Conservation (phyloP, 2,113 vertebrate genomes). For the Pluvianellus socialis region DNA sequence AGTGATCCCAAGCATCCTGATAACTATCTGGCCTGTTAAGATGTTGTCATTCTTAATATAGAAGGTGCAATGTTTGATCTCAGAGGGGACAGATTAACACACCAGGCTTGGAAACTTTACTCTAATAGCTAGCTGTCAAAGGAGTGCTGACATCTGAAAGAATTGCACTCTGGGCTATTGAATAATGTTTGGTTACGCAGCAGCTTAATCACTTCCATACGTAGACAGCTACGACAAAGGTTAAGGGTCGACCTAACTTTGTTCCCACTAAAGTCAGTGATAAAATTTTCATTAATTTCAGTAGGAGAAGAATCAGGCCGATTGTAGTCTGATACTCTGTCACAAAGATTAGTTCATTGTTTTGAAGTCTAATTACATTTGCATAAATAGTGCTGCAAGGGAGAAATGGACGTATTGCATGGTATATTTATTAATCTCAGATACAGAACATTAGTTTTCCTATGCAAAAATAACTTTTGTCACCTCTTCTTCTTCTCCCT, state of each 20-base stretch:
- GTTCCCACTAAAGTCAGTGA: background rate
- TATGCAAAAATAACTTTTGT: background rate
- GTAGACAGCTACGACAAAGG: background rate
- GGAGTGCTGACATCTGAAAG: conserved; percentile 48
- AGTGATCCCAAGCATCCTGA: background rate
- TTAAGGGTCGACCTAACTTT: background rate
- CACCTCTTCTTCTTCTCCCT: background rate
- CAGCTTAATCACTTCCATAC: background rate
- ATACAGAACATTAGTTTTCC: background rate
- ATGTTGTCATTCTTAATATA: conserved; percentile 50
- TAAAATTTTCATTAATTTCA: background rate
- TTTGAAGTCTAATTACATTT: background rate
- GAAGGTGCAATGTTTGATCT: conserved; percentile 58
- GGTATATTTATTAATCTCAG: background rate
- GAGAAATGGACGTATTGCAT: background rate
- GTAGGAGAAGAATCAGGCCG: background rate
- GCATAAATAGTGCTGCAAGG: background rate
- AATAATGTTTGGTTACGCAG: background rate
- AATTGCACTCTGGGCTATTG: background rate
- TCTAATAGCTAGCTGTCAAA: conserved; percentile 15
- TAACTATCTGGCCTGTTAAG: background rate
- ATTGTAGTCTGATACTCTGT: background rate
- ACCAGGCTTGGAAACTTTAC: conserved; percentile 42
- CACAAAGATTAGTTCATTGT: background rate
- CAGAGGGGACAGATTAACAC: conserved; percentile 46